These are phyloP conservation scores for Drepana falcataria DNA, from an alignment of 2,888 invertebrate genomes.

Conservation along the genomic window DNA sequence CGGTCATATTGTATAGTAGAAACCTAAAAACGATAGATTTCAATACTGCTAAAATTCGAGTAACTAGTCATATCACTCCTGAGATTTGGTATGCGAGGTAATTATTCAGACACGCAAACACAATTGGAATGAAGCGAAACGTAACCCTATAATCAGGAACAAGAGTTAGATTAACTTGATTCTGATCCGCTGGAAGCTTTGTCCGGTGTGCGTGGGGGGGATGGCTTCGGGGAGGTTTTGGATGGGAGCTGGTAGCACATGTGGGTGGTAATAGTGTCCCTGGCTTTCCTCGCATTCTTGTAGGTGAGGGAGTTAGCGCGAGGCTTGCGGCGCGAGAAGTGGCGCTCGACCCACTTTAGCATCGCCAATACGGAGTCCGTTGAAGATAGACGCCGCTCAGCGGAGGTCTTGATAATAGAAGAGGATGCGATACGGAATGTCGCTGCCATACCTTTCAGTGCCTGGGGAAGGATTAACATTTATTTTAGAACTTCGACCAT, in stretches of 20 bases:
- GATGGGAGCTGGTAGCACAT: conserved; percentile 81
- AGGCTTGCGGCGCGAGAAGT: conserved; percentile 88
- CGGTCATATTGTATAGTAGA: background rate
- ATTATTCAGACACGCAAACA: background rate
- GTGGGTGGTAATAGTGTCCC: conserved; percentile 87
- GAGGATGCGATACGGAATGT: conserved; percentile 94
- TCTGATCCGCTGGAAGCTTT: conserved; percentile 63
- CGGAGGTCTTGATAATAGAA: conserved; percentile 90
- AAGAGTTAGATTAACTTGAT: conserved; percentile 46
- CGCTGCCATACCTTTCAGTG: conserved; percentile 94
- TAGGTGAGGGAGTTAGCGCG: conserved; percentile 83
- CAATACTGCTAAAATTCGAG: background rate
- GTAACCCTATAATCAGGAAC: background rate
- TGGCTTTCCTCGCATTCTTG: conserved; percentile 77
- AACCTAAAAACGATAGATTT: background rate
- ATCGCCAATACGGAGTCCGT: conserved; percentile 93
- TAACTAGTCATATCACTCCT: background rate
- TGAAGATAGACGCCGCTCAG: conserved; percentile 91
- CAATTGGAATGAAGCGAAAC: conserved; percentile 1
- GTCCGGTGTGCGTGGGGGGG: conserved; percentile 52
- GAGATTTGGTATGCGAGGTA: conserved; percentile 1
- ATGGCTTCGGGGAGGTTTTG: conserved; percentile 47
- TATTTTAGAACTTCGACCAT: background rate
- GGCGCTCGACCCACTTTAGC: conserved; percentile 93
- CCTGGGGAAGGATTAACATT: conserved; percentile 66